These are phyloP conservation scores for Cherax destructor DNA, from an alignment of 1,140 invertebrate species.

Conservation along the genomic window DNA sequence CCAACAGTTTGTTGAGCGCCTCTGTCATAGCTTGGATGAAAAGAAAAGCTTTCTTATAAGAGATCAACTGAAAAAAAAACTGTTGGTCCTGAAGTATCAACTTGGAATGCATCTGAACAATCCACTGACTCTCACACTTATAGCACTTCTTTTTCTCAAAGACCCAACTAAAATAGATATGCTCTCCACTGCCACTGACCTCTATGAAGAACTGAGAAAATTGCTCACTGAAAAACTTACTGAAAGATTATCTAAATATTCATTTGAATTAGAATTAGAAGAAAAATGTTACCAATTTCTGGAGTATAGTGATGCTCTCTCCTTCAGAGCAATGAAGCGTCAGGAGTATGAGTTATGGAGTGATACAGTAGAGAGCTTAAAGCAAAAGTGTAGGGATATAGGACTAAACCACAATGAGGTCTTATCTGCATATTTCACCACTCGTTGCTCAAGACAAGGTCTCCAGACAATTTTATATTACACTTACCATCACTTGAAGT, in stretches of 20 bases:
- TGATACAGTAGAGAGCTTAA: neutral
- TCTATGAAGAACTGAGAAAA: neutral
- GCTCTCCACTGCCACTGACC: neutral
- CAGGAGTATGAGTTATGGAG: neutral
- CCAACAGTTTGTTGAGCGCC: neutral
- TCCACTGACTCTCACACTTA: neutral
- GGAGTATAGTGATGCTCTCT: neutral
- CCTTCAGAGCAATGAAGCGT: neutral
- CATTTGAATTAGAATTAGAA: neutral
- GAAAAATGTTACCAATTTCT: slow-evolving; percentile 1
- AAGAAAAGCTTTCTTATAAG: neutral
- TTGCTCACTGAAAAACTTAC: neutral
- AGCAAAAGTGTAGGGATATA: neutral
- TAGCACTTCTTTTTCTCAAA: neutral
- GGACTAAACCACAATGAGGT: neutral
- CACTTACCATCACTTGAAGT: neutral
- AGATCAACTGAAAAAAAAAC: neutral
- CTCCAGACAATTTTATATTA: neutral
- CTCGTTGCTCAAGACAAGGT: neutral
- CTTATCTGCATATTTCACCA: neutral
- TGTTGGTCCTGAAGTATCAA: neutral
- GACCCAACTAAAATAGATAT: neutral
- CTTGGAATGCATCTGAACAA: neutral
- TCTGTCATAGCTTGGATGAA: neutral
- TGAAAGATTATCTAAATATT: neutral